phyloP scores from a whole-genome alignment of 2,797 vertebrate species.

The Leptoclinus maculatus region DNA sequence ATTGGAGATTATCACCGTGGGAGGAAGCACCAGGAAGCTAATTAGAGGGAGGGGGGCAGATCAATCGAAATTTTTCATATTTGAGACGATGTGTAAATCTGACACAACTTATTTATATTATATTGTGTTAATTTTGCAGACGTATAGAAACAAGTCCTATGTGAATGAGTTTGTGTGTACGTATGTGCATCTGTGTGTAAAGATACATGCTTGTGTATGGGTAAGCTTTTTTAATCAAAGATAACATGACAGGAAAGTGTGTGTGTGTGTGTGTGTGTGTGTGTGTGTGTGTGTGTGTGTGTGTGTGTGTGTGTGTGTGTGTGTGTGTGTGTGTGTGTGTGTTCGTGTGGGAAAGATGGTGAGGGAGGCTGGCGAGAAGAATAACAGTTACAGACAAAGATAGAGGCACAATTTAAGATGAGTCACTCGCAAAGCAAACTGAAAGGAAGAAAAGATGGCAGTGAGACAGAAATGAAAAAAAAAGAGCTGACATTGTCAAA shows the following conservation, averaged over 20 bases:
- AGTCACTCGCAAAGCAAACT: constrained; percentile 37
- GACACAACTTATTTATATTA: not conserved
- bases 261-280: not conserved
- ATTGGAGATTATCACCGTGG: constrained; percentile 77
- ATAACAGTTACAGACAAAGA: constrained; percentile 39
- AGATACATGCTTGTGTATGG: not conserved
- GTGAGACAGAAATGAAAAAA: constrained; percentile 35
- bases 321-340: not conserved
- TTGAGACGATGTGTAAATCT: constrained; percentile 2
- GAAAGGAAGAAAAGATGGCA: constrained; percentile 12
- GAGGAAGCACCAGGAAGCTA: constrained; percentile 69
- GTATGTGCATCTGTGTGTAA: not conserved
- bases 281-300: not conserved
- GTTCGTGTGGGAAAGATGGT: not conserved
- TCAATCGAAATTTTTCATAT: constrained; percentile 56
- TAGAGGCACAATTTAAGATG: constrained; percentile 36
- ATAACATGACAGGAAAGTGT: constrained; percentile 35
- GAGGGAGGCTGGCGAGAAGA: not conserved
- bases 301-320: not conserved
- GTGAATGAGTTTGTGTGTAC: not conserved
- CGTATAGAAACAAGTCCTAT: not conserved
- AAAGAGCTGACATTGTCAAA: constrained; percentile 30
- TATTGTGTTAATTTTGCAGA: not conserved
- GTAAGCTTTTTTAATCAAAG: constrained; percentile 51
- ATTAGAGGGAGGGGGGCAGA: constrained; percentile 61